Base-by-base conservation (phyloP, 2,797 vertebrate genomes). In the Threskiornis aethiopicus region DNA sequence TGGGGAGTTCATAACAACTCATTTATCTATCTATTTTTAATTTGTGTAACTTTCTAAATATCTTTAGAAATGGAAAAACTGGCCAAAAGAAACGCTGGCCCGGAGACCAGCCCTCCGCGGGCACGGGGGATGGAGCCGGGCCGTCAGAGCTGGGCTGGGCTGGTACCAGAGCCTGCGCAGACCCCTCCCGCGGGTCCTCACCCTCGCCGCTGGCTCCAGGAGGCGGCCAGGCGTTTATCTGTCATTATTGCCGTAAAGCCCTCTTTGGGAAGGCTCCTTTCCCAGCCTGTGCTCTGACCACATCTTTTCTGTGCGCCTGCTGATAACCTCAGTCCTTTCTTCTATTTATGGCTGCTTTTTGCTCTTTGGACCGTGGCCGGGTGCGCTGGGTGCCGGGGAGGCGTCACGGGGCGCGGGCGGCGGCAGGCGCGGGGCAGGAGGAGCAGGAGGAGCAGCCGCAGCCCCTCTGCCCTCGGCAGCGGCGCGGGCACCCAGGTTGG, bases 351-450 rank as follows among this genome's bases (percentile, higher is more conserved):
- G 65, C 73, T 64, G 54, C 64, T 20, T 19, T 37, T 6, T 73
- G 86, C 84, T 73, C 84, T 87, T 57, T 55, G 87, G 26, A 54
- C 52, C 0, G 0, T 18, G 6, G 29, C 55, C 1, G 18, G 29
- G 25, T 9, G 28, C 8, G 11, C 62, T 0, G 1, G 41, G 29
- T 9, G 24, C 39, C 3, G 7, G 54, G 35, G 26, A 1, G 1
- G 75, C 13, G 37, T 14, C 24, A 11, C 8, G 1, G 69, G 65
- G 39, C 1, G 8, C 14, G 13, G 39, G 67, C 49, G 55, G 41
- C 20, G n/a, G 35, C 1, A 1, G 72, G 26, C 28, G 7, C 51
- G 41, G 20, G 31, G 35, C 1, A 1, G 72, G 26, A 24, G 9
- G 52, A 11, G 33, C 33, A 9, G 55, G 57, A 25, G n/a, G 21